Conservation (phyloP, 1,140 invertebrate species). For the Trypoxylus dichotomus region DNA sequence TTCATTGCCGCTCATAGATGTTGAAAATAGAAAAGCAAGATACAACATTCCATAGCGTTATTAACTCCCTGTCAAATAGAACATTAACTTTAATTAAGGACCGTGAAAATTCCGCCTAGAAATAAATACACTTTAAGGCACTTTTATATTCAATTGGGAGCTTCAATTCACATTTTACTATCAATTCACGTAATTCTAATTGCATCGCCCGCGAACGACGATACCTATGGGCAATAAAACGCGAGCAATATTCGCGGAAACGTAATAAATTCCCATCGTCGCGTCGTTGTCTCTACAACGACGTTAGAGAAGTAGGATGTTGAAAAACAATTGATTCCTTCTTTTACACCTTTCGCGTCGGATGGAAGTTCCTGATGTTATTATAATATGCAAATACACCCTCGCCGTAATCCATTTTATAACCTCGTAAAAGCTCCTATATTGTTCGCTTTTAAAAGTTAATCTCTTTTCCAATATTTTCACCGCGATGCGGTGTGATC, state of each 20-base stretch:
- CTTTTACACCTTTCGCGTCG: neutral
- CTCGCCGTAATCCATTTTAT: neutral
- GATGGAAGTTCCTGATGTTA: neutral
- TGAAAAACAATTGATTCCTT: neutral
- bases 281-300: neutral
- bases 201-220: neutral
- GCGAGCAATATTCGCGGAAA: neutral
- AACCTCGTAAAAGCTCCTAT: neutral
- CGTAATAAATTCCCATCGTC: neutral
- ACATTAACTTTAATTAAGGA: too few species aligned
- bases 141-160: too few species aligned
- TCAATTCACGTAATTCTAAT: too few species aligned
- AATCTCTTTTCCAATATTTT: neutral
- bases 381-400: constrained; percentile 5
- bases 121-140: too few species aligned
- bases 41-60: too few species aligned
- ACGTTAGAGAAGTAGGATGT: neutral
- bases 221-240: neutral
- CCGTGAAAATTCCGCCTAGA: too few species aligned
- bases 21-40: too few species aligned
- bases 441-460: constrained; percentile 7
- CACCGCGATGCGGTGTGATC: neutral
- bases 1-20: too few species aligned
- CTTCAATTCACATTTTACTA: too few species aligned
- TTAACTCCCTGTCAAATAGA: too few species aligned